Conservation (phyloP, 1,140 invertebrate genomes). For the Lepidurus apus region DNA sequence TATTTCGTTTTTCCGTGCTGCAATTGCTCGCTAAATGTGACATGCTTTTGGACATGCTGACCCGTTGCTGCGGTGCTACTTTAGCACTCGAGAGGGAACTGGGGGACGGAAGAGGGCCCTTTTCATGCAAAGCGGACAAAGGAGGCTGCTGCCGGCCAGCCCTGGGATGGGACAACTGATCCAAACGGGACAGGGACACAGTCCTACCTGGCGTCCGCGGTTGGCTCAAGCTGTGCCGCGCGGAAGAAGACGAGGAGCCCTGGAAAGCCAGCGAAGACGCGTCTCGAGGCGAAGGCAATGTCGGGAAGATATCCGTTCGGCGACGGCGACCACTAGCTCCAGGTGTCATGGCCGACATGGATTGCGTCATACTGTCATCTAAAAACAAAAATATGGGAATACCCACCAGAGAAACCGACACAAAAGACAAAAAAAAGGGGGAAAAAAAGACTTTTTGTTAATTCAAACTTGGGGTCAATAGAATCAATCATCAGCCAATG, state of each 20-base stretch:
- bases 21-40: slow-evolving; percentile 41
- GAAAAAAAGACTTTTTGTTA: slow-evolving; percentile 33
- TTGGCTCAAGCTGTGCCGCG: slow-evolving; percentile 32
- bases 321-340: slow-evolving; percentile 52
- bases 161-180: slow-evolving; percentile 70
- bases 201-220: slow-evolving; percentile 62
- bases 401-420: slow-evolving; percentile 37
- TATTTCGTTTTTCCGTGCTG: slow-evolving; percentile 14
- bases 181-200: slow-evolving; percentile 83
- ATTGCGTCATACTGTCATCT: slow-evolving; percentile 37
- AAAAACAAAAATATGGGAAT: slow-evolving; percentile 35
- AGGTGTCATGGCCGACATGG: slow-evolving; percentile 36
- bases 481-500: slow-evolving; percentile 36
- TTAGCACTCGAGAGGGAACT: slow-evolving; percentile 47
- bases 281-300: slow-evolving; percentile 59
- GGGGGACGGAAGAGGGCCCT: slow-evolving; percentile 39
- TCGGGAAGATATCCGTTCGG: slow-evolving; percentile 83
- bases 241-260: slow-evolving; percentile 36
- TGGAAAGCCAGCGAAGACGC: slow-evolving; percentile 45
- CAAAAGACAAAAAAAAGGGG: slow-evolving; percentile 34
- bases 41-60: slow-evolving; percentile 57
- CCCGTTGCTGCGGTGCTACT: slow-evolving; percentile 50
- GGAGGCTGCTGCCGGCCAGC: slow-evolving; percentile 48
- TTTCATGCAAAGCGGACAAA: slow-evolving; percentile 40
- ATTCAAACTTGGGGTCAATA: slow-evolving; percentile 32